Base-by-base conservation (phyloP, 2,888 invertebrate species). In the Anoncus sp. region DNA sequence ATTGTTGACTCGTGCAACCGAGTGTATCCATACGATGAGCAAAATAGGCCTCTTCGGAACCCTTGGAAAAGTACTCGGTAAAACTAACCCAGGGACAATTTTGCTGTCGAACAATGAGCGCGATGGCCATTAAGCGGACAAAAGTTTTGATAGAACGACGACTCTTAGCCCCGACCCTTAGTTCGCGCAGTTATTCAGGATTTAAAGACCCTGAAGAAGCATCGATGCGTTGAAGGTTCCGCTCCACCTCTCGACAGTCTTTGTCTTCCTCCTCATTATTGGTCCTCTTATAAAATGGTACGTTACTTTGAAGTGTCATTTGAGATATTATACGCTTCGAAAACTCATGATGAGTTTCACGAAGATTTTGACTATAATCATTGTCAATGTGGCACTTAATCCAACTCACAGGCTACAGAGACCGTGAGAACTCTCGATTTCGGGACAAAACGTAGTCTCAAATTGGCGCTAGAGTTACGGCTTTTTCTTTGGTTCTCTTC, bases 221-320 rank as follows among this genome's bases (percentile, higher is more conserved):
- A 75, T 79, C 78, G 73, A 69, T 67, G 75, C 70, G 75, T 82
- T 73, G 20, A 73, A 74, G 75, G 66, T 69, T 66, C 73, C 16
- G 35, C 63, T 24, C 49, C n/a, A n/a, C n/a, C n/a, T n/a, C n/a
- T n/a, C n/a, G n/a, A n/a, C n/a, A n/a, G n/a, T 60, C 38, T 53
- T 43, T 71, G 18, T 57, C 66, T 49, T 49, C 40, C 18, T 51
- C 47, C 22, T 59, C 60, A 40, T 63, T 75, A 71, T 71, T 51
- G 66, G 43, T 60, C 72, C 65, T 77, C 47, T 71, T 72, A 38
- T 72, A 71, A 67, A 78, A 75, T 35, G 74, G 55, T 71, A 55
- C 78, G 74, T 78, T 71, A 71, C 75, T 57, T 75, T 75, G 71
- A 71, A 75, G 71, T 75, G 55, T 75, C 71, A 73, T 74, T 74